Base-by-base conservation (phyloP, 2,888 invertebrate genomes). In the Chrysolina oricalcia region DNA sequence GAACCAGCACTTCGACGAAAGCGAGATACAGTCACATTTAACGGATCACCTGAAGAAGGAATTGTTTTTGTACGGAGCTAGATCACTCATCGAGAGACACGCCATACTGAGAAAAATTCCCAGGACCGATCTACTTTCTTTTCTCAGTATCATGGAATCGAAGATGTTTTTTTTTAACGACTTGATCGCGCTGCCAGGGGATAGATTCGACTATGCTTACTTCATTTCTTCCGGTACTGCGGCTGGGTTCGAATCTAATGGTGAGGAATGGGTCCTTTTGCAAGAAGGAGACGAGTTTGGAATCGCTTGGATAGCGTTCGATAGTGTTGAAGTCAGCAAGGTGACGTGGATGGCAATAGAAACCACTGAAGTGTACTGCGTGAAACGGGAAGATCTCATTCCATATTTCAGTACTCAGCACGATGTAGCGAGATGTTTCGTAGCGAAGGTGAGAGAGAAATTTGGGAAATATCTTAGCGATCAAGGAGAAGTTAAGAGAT, bases 271-370 rank as follows among this genome's bases (percentile, higher is more conserved):
- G 41, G 85, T 84, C 27, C 90, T 90, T 79, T 81, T 91, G 10
- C 89, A 91, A 79, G 92, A 92, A 75, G 92, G 92, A 0, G 91
- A 87, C 40, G 84, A 87, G 75, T 89, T 90, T 77, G 90, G 90
- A 0, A 87, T 88, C 74, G 78, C 84, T 8, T 83, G 85, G 46
- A 70, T 88, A 2, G 21, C 79, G 2, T 82, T 74, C 53, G 78
- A 72, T 1, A 69, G 64, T 15, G 48, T 48, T 19, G 41, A 50
- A 10, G 50, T 27, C 11, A 10, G 68, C 63, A n/a, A n/a, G 11
- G 15, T 72, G 21, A 70, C 17, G 17, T 66, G 65, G 8, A 73
- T 85, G 0, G 87, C 87, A 5, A 79, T 86, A 5, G 88, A 88
- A 81, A 85, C 84, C n/a, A 86, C 87, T 2, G 87, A 88, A 72